Conservation (phyloP, 64 coral and sea anemone species). For the Actinia tenebrosa region DNA sequence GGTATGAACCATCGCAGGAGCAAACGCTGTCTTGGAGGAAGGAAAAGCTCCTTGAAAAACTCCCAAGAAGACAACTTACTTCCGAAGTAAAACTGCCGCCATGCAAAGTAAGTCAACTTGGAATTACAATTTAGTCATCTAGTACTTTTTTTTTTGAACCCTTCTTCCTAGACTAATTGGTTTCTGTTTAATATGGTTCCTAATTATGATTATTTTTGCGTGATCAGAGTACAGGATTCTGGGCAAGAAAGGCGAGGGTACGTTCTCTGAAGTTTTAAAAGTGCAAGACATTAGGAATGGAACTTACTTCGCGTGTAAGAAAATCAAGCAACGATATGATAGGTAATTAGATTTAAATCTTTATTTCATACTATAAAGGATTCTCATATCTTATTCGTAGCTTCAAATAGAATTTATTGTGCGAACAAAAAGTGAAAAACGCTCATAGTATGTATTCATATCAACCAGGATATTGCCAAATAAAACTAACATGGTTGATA, state of each 20-base stretch:
- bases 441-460: background rate
- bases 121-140: background rate
- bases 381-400: background rate
- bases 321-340: slow-evolving; percentile 96
- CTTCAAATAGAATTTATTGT: slow-evolving; percentile 1
- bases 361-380: background rate
- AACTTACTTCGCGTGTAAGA: slow-evolving; percentile 94
- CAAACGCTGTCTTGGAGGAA: background rate
- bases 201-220: slow-evolving; percentile 39
- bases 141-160: background rate
- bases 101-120: slow-evolving; percentile 25
- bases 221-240: slow-evolving; percentile 90
- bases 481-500: background rate
- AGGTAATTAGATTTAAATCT: slow-evolving; percentile 36
- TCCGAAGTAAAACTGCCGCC: background rate
- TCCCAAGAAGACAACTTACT: background rate
- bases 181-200: background rate
- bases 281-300: slow-evolving; percentile 92
- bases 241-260: slow-evolving; percentile 98
- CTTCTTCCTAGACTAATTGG: background rate
- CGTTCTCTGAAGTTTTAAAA: slow-evolving; percentile 97
- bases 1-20: background rate
- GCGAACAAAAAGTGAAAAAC: background rate
- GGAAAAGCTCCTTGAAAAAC: background rate
- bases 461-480: slow-evolving; percentile 22